phyloP scores from a whole-genome alignment of 64 coral and sea anemone species.

The Dendrophyllia cribrosa region DNA sequence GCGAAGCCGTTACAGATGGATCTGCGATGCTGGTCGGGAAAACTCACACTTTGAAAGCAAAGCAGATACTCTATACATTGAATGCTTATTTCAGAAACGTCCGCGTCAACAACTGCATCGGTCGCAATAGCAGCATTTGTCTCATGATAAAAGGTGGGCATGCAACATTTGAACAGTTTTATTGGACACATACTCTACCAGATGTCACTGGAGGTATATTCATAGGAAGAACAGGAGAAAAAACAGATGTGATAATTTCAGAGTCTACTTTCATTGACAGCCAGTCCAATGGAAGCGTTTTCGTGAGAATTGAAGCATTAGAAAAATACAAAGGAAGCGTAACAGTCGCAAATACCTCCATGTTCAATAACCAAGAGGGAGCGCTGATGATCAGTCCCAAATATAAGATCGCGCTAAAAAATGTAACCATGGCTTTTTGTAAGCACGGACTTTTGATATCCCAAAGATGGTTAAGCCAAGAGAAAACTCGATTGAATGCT shows the following conservation, averaged over 20 bases:
- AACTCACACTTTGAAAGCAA: neutral
- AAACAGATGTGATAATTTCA: neutral
- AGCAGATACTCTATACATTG: neutral
- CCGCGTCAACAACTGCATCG: neutral
- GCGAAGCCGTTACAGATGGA: neutral
- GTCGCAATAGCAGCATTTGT: neutral
- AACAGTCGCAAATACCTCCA: neutral
- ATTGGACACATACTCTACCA: neutral
- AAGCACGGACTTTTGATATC: neutral
- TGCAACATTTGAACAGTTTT: neutral
- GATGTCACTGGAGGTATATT: neutral
- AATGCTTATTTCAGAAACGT: conserved; percentile 18
- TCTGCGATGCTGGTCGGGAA: conserved; percentile 21
- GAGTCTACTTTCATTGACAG: neutral
- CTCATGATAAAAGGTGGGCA: neutral
- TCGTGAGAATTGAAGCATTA: neutral
- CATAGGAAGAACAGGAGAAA: neutral
- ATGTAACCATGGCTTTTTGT: neutral
- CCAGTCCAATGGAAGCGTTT: neutral
- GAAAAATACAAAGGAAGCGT: neutral
- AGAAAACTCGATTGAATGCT: neutral
- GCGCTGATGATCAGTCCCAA: conserved; percentile 16
- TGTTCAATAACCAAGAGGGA: neutral
- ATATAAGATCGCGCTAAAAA: neutral
- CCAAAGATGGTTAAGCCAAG: neutral